These are phyloP conservation scores for Argya squamiceps DNA, from an alignment of 2,797 vertebrate genomes.

Conservation along the genomic window DNA sequence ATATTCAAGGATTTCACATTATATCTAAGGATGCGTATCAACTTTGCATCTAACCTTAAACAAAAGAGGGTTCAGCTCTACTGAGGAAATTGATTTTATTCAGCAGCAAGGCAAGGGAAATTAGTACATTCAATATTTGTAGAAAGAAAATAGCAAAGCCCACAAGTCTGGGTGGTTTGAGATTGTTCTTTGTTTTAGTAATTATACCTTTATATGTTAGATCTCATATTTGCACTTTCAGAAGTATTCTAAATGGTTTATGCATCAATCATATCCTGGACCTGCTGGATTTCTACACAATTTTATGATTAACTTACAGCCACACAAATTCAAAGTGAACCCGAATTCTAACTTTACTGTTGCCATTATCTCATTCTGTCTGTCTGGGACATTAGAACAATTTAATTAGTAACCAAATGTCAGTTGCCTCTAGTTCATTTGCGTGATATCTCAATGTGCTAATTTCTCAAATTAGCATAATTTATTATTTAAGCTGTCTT, in stretches of 20 bases:
- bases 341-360: constrained; percentile 55
- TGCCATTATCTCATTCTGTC: not conserved
- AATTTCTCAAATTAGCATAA: constrained; percentile 52
- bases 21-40: constrained; percentile 75
- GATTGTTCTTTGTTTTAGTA: constrained; percentile 82
- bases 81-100: constrained; percentile 82
- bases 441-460: constrained; percentile 54
- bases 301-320: constrained; percentile 55
- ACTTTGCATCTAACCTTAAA: constrained; percentile 79
- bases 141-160: constrained; percentile 80
- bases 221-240: constrained; percentile 75
- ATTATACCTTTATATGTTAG: constrained; percentile 78
- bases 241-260: constrained; percentile 68
- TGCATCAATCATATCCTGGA: constrained; percentile 33
- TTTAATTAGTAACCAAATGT: constrained; percentile 50
- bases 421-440: constrained; percentile 29
- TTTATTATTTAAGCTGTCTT: constrained; percentile 71
- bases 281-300: constrained; percentile 43
- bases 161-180: constrained; percentile 76
- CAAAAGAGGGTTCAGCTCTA: constrained; percentile 79
- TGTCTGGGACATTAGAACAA: constrained; percentile 27
- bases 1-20: constrained; percentile 76
- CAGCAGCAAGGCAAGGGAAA: constrained; percentile 79
- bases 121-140: constrained; percentile 85
- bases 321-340: constrained; percentile 67